Conservation (phyloP, 2,113 vertebrate species). For the Peromyscus polionotus region DNA sequence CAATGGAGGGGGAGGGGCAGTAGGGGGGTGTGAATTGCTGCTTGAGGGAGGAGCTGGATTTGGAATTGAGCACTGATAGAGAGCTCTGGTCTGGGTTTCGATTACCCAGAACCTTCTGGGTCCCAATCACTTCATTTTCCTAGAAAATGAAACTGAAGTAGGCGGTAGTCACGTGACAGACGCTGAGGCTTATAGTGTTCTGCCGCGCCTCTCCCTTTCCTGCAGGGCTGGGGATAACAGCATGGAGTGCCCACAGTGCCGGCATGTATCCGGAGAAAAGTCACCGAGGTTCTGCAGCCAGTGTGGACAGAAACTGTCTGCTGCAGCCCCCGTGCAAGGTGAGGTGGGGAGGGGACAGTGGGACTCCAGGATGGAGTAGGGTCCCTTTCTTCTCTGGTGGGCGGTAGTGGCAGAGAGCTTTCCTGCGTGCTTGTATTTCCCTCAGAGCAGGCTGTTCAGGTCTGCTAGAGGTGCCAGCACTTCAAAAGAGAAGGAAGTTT, state of each 20-base stretch:
- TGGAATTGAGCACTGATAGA: fast-evolving
- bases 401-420: background rate
- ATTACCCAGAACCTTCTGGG: background rate
- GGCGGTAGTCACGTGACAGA: background rate
- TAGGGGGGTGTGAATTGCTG: background rate
- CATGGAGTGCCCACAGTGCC: conserved; percentile 86
- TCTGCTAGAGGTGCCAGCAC: background rate
- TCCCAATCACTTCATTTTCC: background rate
- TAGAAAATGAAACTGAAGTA: conserved; percentile 62
- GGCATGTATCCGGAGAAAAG: conserved; percentile 32
- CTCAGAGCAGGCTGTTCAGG: too few species aligned
- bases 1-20: background rate
- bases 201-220: background rate
- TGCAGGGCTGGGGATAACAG: background rate
- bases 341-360: conserved; percentile 55
- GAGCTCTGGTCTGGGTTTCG: background rate
- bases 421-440: too few species aligned
- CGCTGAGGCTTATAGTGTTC: fast-evolving
- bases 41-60: fast-evolving
- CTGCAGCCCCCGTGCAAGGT: background rate
- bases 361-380: background rate
- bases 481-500: background rate
- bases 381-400: background rate
- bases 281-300: conserved; percentile 86
- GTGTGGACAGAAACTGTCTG: conserved; percentile 74